Conservation (phyloP, 2,113 vertebrate species). For the Hiodon alosoides region DNA sequence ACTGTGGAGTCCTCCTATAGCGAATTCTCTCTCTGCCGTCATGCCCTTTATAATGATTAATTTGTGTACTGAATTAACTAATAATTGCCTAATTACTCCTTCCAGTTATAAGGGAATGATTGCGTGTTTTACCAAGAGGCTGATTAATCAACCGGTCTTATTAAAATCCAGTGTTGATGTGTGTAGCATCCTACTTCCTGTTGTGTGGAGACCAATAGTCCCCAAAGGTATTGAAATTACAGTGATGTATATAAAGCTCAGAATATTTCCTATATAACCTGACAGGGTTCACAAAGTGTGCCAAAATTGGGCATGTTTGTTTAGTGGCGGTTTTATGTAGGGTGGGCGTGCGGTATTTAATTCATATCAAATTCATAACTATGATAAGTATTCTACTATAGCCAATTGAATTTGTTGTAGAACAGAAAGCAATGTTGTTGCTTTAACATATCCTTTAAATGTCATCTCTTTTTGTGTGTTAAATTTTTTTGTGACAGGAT, state of each 20-base stretch:
- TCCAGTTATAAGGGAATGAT: constrained; percentile 43
- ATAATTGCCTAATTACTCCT: constrained; percentile 51
- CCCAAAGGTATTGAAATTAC: not conserved
- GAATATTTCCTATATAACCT: not conserved
- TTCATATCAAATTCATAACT: no score
- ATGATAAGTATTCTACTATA: no score
- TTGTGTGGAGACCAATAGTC: not conserved
- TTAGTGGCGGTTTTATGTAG: no score
- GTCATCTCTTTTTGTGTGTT: not conserved
- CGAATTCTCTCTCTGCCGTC: constrained; percentile 25
- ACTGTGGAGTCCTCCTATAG: constrained; percentile 25
- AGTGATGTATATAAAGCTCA: not conserved
- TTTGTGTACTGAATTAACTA: constrained; percentile 47
- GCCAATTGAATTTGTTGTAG: no score
- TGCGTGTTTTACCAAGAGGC: constrained; percentile 45
- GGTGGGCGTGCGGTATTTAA: no score
- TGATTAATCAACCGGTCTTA: constrained; percentile 48
- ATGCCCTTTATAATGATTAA: constrained; percentile 49
- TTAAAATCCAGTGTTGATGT: constrained; percentile 35
- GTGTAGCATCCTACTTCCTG: constrained; percentile 24
- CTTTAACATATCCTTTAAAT: no score
- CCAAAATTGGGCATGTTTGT: no score
- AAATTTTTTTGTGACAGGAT: not conserved
- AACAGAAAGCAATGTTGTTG: no score
- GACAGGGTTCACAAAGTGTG: no score